phyloP scores from a whole-genome alignment of 2,113 vertebrate species.

The Corapipo altera region DNA sequence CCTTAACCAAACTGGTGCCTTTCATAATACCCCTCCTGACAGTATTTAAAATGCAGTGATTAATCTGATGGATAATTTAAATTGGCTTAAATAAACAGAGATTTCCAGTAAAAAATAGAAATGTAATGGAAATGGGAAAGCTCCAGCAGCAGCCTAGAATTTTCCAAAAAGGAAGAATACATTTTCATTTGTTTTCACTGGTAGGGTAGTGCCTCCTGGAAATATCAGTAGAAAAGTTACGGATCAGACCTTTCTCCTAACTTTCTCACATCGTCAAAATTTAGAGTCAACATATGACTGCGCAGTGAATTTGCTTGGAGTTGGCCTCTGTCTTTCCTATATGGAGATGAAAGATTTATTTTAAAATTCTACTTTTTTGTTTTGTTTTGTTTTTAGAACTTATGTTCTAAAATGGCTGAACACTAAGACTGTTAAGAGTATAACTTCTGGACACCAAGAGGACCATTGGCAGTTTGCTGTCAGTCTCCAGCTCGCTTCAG shows the following conservation, averaged over 20 bases:
- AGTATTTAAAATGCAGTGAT: conserved; percentile 6
- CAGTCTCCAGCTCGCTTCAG: not conserved
- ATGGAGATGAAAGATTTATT: not conserved
- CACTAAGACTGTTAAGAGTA: not conserved
- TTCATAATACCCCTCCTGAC: not conserved
- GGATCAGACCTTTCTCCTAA: not conserved
- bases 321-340: not conserved
- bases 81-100: not conserved
- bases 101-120: conserved; percentile 4
- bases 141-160: not conserved
- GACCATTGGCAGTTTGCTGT: not conserved
- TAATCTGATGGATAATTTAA: conserved; percentile 12
- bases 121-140: not conserved
- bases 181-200: not conserved
- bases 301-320: not conserved
- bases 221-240: not conserved
- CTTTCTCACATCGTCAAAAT: not conserved
- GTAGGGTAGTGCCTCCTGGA: not conserved
- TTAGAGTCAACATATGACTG: not conserved
- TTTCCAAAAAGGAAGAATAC: not conserved
- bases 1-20: not conserved
- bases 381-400: not conserved
- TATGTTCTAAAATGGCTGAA: not conserved
- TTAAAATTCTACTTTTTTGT: not conserved
- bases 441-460: not conserved